These are phyloP conservation scores for Marmota flaviventris DNA, from an alignment of 2,113 vertebrate genomes.

Conservation along the genomic window DNA sequence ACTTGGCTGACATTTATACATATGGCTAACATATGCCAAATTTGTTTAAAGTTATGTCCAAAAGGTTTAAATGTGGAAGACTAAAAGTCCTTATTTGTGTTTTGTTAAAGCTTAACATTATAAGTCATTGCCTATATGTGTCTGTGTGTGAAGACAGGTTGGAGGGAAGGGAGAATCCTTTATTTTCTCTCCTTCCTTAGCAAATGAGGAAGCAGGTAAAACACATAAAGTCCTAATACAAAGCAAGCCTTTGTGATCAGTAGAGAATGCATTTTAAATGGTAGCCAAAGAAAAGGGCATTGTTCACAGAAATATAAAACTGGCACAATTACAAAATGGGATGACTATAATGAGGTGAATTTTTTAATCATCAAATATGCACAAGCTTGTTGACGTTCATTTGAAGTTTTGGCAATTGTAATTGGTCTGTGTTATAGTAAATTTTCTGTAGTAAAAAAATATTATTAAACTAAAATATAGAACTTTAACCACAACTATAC, in stretches of 20 bases:
- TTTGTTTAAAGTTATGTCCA: slow-evolving; percentile 73
- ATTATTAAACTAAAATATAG: slow-evolving; percentile 29
- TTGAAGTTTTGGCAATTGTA: neutral
- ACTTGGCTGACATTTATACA: slow-evolving; percentile 79
- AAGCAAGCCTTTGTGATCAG: neutral
- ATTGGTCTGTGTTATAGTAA: neutral
- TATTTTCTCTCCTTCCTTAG: neutral
- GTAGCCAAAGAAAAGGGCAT: neutral
- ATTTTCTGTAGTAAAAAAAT: slow-evolving; percentile 44
- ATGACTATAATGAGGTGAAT: neutral
- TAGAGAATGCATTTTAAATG: neutral
- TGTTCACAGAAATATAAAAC: neutral
- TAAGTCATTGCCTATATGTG: slow-evolving; percentile 25
- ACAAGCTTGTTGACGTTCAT: neutral
- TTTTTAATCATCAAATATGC: neutral
- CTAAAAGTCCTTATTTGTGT: slow-evolving; percentile 66
- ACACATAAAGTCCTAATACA: neutral
- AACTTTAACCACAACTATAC: neutral
- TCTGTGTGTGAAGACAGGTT: neutral
- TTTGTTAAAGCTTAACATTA: slow-evolving; percentile 19
- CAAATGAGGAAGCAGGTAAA: neutral
- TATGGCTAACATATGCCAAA: slow-evolving; percentile 77
- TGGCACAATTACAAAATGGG: neutral
- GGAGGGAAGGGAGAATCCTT: neutral
- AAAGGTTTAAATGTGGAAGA: slow-evolving; percentile 68